Percentiles rank a stretch among this genome's conserved stretches.
Evolutionary conservation across 2,888 invertebrate genomes (phyloP).

Genomic region (Lasioglossum oenotherae): DNA sequence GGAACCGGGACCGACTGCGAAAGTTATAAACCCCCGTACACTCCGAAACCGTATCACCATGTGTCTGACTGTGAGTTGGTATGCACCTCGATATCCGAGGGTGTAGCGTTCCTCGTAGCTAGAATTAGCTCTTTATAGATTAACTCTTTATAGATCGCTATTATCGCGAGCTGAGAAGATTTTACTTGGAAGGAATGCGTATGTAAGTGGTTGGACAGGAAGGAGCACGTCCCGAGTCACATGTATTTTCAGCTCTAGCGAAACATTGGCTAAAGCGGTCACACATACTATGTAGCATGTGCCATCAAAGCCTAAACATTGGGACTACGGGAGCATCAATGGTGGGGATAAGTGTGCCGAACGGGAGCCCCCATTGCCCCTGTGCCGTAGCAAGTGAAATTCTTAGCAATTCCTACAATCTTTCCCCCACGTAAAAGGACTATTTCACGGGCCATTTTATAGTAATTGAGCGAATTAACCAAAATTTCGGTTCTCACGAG

Average conservation of each 20-base stretch:
- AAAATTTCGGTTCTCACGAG: conserved; percentile 37
- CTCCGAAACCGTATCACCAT: conserved; percentile 6
- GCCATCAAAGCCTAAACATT: not conserved
- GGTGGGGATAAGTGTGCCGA: not conserved
- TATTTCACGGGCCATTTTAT: not conserved
- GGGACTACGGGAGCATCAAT: not conserved
- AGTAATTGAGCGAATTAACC: not conserved
- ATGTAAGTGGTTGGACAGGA: not conserved
- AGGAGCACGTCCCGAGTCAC: too few species aligned
- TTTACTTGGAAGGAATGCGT: not conserved
- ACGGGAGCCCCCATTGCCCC: not conserved
- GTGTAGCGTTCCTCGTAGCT: not conserved
- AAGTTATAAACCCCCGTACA: conserved; percentile 25
- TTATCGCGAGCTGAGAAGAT: not conserved
- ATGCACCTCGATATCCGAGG: not conserved
- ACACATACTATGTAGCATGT: not conserved
- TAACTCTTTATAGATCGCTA: not conserved
- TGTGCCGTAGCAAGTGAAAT: too few species aligned
- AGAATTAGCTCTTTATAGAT: not conserved
- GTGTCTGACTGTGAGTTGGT: not conserved
- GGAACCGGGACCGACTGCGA: conserved; percentile 26
- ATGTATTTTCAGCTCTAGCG: too few species aligned
- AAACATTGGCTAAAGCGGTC: not conserved
- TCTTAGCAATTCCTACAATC: not conserved
- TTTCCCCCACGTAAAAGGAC: not conserved